phyloP scores from a whole-genome alignment of 2,888 invertebrate genomes.

The Spilosoma lubricipeda region DNA sequence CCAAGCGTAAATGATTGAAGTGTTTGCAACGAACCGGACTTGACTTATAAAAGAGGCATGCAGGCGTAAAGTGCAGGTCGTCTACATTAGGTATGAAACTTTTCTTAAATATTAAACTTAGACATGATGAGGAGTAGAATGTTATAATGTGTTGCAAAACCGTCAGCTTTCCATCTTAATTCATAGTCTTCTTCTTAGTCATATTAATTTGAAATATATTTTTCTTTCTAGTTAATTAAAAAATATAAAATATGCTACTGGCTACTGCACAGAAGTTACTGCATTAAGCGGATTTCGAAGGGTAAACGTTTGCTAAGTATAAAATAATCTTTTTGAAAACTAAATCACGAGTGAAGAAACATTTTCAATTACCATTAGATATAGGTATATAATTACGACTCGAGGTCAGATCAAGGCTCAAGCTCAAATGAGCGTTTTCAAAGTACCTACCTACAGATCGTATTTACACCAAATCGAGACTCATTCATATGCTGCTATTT shows the following conservation, averaged over 20 bases:
- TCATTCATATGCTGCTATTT: constrained; percentile 43
- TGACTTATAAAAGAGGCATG: constrained; percentile 40
- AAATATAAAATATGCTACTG: background rate
- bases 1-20: constrained; percentile 59
- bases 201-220: background rate
- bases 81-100: constrained; percentile 45
- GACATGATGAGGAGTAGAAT: background rate
- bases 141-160: background rate
- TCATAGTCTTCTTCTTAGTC: no score
- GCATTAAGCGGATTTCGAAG: background rate
- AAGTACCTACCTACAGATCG: constrained; percentile 9
- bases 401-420: background rate
- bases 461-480: constrained; percentile 47
- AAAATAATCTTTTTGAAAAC: constrained; percentile 23
- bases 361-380: constrained; percentile 17
- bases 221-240: background rate
- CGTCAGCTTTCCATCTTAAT: no score
- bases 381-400: no score
- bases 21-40: constrained; percentile 43
- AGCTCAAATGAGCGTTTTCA: constrained; percentile 31
- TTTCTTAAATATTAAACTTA: constrained; percentile 24
- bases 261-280: background rate
- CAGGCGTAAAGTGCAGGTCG: constrained; percentile 47
- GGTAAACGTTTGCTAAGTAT: background rate
- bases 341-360: constrained; percentile 2